Evolutionary conservation across 2,113 vertebrate genomes (phyloP).

Genomic region (Pteropus alecto): DNA sequence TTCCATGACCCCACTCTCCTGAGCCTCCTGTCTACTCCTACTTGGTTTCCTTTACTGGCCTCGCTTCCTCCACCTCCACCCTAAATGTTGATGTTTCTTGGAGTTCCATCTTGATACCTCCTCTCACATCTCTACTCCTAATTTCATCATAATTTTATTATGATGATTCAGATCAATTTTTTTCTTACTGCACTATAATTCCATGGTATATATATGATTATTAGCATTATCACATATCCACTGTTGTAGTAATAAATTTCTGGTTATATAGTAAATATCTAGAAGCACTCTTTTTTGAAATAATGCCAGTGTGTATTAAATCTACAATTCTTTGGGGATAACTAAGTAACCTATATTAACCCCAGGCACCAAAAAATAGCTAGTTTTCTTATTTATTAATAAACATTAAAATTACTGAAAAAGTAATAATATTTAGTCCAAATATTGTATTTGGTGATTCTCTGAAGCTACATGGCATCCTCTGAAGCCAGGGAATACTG

Average conservation of each 20-base stretch:
- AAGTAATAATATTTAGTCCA: not conserved
- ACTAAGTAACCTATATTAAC: not conserved
- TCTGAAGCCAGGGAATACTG: not conserved
- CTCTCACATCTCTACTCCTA: not conserved
- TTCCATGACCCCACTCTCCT: not conserved
- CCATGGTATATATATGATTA: not conserved
- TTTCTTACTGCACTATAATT: not conserved
- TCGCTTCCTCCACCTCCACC: not conserved
- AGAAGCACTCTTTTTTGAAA: constrained; percentile 4
- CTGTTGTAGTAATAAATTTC: not conserved
- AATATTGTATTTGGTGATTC: not conserved
- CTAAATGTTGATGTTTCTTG: not conserved
- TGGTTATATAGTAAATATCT: not conserved
- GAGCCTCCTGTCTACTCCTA: not conserved
- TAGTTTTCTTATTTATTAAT: not conserved
- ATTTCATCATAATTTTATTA: not conserved
- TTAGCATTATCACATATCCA: not conserved
- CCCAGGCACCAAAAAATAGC: not conserved
- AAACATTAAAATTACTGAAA: not conserved
- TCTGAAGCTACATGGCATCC: not conserved
- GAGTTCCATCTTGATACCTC: not conserved
- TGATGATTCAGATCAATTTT: not conserved
- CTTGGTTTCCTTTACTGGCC: not conserved
- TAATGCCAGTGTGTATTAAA: not conserved
- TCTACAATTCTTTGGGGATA: not conserved